Conservation (phyloP, 2,888 invertebrate genomes). For the Trilocha varians region DNA sequence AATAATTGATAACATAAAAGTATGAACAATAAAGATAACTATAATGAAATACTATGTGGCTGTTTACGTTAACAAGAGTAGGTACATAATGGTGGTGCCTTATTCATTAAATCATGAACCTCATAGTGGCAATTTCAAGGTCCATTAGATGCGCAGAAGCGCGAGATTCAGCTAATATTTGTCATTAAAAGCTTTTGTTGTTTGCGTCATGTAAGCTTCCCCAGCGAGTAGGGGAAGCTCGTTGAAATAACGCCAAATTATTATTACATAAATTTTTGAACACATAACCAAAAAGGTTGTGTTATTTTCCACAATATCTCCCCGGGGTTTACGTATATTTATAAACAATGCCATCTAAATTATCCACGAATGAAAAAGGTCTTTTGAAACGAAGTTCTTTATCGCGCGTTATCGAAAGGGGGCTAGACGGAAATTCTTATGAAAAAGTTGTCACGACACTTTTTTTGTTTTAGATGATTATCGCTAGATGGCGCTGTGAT, state of each 20-base stretch:
- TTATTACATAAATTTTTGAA: slow-evolving; percentile 53
- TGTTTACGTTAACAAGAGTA: too few species aligned
- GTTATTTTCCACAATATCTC: slow-evolving; percentile 50
- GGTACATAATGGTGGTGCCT: neutral
- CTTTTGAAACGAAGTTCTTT: too few species aligned
- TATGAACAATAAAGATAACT: too few species aligned
- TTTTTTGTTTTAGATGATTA: too few species aligned
- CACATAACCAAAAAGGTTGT: slow-evolving; percentile 39
- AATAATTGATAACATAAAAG: too few species aligned
- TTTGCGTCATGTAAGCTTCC: slow-evolving; percentile 37
- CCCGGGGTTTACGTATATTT: slow-evolving; percentile 39
- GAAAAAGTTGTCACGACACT: too few species aligned
- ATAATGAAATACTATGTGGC: too few species aligned
- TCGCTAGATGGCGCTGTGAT: too few species aligned
- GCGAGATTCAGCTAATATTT: slow-evolving; percentile 50
- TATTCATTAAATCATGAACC: neutral
- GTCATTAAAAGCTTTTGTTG: slow-evolving; percentile 63
- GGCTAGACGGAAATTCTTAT: too few species aligned
- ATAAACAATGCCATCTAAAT: too few species aligned
- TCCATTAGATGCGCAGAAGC: slow-evolving; percentile 56
- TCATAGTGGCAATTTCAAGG: slow-evolving; percentile 44
- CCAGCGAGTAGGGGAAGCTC: slow-evolving; percentile 32
- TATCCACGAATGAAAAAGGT: too few species aligned
- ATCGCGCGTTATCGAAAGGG: too few species aligned
- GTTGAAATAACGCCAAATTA: slow-evolving; percentile 48